Base-by-base conservation (phyloP, 2,888 invertebrate genomes). In the Acrobasis suavella region DNA sequence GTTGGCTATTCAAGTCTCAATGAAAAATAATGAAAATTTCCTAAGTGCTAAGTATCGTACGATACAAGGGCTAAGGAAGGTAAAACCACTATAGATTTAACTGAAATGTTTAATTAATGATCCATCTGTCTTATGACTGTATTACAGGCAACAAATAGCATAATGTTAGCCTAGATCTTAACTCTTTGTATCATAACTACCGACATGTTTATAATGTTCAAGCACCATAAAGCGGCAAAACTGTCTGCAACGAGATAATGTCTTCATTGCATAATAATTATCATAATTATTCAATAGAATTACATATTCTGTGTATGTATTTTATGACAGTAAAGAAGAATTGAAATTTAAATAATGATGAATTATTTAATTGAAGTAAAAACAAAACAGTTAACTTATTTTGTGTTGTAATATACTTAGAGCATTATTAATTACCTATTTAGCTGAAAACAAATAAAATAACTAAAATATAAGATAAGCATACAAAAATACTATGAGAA, bases 261-360 rank as follows among this genome's bases (percentile, higher is more conserved):
- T 46, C 46, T 46, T 46, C 46, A 46, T 46, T 46, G 46, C 46
- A 46, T 46, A 46, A 46, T 42, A n/a, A 54, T 54, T 54, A 54
- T 37, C 54, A 54, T 54, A 54, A 54, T 54, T 54, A 54, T 54
- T 54, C 38, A 54, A 16, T 37, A 38, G 15, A 32, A 32, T 32
- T 32, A 32, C 32, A 32, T 32, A 32, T 32, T 32, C 32, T 32
- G 15, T n/a, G 32, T 52, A 17, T 14, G 14, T 22, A 32, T 14
- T 32, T 22, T 37, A 52, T 52, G 22, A 15, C 38, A 54, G 15
- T 14, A 15, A 38, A 54, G 14, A 15, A 6, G 32, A 54, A 38
- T 16, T 52, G 14, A 52, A 52, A 22, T 54, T 54, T 15, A 38
- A 38, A 54, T 38, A 15, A 3, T 10, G 32, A 2, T 38, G 3